Conservation (phyloP, 2,888 invertebrate genomes). For the Rhorus exstirpatorius region DNA sequence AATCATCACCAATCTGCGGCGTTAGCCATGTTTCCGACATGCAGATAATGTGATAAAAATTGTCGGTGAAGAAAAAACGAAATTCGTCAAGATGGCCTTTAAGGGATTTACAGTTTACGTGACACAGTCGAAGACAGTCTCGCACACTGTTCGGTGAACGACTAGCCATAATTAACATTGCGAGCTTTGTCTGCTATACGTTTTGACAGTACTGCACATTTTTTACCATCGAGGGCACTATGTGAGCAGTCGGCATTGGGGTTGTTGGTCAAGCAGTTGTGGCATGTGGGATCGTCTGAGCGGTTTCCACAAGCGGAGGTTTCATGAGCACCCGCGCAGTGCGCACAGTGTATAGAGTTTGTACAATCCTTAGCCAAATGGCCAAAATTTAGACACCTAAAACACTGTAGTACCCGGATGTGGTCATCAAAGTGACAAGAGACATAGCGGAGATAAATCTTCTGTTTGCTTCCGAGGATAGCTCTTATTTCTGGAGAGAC, state of each 20-base stretch:
- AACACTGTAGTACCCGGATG: constrained; percentile 59
- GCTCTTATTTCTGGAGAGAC: background rate
- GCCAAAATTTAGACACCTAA: constrained; percentile 54
- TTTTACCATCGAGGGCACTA: background rate
- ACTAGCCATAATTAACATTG: constrained; percentile 1
- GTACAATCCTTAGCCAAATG: constrained; percentile 55
- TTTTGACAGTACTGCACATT: background rate
- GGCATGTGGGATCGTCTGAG: background rate
- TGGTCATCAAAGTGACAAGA: constrained; percentile 42
- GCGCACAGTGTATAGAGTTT: background rate
- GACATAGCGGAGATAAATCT: constrained; percentile 8
- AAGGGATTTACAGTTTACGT: background rate
- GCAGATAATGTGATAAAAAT: too few species aligned
- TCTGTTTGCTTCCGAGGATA: background rate
- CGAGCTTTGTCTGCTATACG: background rate
- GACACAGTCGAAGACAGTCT: background rate
- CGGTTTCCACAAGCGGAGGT: background rate
- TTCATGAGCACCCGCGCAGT: constrained; percentile 24
- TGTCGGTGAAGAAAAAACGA: background rate
- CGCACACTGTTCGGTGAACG: background rate
- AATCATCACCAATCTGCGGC: background rate
- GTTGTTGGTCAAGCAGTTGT: background rate
- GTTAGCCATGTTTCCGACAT: too few species aligned
- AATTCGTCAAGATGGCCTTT: background rate
- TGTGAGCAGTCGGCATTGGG: background rate